Conservation (phyloP, 2,113 vertebrate species). For the Pongo pygmaeus region DNA sequence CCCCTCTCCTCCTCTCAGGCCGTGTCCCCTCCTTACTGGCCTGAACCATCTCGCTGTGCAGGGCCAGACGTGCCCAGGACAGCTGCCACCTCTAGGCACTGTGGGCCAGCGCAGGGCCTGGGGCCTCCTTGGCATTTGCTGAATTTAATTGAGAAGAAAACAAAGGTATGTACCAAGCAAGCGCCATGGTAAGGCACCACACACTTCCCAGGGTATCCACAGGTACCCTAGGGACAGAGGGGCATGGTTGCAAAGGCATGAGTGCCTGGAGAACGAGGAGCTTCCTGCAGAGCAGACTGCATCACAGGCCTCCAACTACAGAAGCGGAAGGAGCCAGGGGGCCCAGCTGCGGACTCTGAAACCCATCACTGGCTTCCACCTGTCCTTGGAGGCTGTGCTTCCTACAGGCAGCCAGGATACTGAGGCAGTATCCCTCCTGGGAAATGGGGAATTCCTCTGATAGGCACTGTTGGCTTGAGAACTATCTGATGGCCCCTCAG, state of each 20-base stretch:
- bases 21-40: not conserved
- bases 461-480: not conserved
- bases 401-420: not conserved
- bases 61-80: not conserved
- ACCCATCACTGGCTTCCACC: not conserved
- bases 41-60: not conserved
- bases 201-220: not conserved
- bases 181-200: not conserved
- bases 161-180: not conserved
- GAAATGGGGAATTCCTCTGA: not conserved
- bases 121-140: not conserved
- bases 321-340: fast-evolving
- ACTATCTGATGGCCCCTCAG: too few species aligned
- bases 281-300: not conserved
- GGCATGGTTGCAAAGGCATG: not conserved
- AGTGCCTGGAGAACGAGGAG: not conserved
- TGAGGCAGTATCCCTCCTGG: not conserved
- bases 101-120: not conserved
- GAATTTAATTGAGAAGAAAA: not conserved
- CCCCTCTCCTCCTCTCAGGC: not conserved
- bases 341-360: not conserved
- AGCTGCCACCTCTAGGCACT: not conserved
- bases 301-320: not conserved
- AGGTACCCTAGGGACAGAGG: not conserved
- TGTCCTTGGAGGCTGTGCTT: not conserved